Evolutionary conservation across 2,113 vertebrate genomes (phyloP).

Genomic region (Crocuta crocuta): DNA sequence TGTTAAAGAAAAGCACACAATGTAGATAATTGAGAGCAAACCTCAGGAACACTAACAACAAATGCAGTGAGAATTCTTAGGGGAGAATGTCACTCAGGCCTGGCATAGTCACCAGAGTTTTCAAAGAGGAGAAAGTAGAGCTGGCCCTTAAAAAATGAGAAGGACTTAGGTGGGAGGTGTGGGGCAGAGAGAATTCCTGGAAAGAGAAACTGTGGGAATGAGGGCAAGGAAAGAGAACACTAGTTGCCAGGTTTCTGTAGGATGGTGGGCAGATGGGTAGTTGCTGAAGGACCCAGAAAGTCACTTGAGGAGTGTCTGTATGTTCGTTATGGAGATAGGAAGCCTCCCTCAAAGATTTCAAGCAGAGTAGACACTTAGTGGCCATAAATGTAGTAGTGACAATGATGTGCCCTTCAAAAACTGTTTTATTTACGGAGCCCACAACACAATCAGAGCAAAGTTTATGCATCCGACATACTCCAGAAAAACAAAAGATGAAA

Average conservation of each 20-base stretch:
- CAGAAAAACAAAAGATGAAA: conserved; percentile 45
- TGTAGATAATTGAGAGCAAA: not conserved
- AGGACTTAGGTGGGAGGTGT: not conserved
- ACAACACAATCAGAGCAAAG: not conserved
- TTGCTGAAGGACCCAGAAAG: conserved; percentile 21
- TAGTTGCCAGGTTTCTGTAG: not conserved
- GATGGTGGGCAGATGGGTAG: not conserved
- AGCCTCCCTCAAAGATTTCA: conserved; percentile 10
- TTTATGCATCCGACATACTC: not conserved
- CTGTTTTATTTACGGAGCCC: conserved; percentile 14
- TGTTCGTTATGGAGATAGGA: not conserved
- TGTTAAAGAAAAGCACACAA: not conserved
- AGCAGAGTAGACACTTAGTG: not conserved
- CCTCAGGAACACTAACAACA: not conserved
- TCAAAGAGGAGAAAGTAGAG: not conserved
- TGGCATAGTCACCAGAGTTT: not conserved
- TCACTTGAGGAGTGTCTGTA: not conserved
- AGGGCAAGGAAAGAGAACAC: not conserved
- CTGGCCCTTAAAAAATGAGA: not conserved
- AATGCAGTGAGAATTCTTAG: not conserved
- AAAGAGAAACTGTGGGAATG: not conserved
- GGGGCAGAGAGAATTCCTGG: not conserved
- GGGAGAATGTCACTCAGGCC: not conserved
- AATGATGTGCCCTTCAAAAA: conserved; percentile 24
- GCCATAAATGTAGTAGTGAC: not conserved